Evolutionary conservation across 2,113 vertebrate species (phyloP), one percentile per base, ranked within the genome.

Genomic region (Tachysurus fulvidraco): DNA sequence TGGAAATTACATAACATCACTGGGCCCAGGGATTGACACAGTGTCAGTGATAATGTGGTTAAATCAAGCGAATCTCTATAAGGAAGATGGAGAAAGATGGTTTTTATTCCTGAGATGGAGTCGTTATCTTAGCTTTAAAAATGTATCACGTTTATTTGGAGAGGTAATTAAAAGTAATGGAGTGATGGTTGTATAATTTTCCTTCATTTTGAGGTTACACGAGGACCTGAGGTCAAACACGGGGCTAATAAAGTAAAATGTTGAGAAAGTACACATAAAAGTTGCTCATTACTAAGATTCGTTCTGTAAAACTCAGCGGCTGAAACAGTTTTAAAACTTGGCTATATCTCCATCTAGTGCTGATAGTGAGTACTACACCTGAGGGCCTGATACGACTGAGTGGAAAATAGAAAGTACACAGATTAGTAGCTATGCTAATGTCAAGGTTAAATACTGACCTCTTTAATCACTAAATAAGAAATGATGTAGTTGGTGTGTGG

Each of bases 271-370:
- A 52, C 25, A 69, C n/a, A 36, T 11, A 14, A 69, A 67, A 23
- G 6, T 50, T 81, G 30, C 41, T 62, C 54, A 13, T 77, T 78
- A 78, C 5, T 52, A 36, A 55, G 19, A 14, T 2, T 64, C 62
- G 0, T 81, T 73, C 79, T 73, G 11, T 73, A 82, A 69, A 80
- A n/a, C 30, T 44, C 10, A 3, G 3, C 10, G 7, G 19, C 62
- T 44, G 14, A 41, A 77, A 57, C 65, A 14, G n/a, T 71, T 73
- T 62, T 30, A 55, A 71, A 76, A n/a, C n/a, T 41, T 89, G 87
- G 52, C 81, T 36, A 84, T 92, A 86, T 91, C 94, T 90, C 93
- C 94, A 93, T 91, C 94, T 94, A 16, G 87, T 92, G 94, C 65
- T 77, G 0, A 11, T 0, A 21, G 2, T 36, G 5, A 73, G 12